These are phyloP conservation scores for Odontocerum albicorne DNA, from an alignment of 2,888 invertebrate genomes.

Conservation along the genomic window DNA sequence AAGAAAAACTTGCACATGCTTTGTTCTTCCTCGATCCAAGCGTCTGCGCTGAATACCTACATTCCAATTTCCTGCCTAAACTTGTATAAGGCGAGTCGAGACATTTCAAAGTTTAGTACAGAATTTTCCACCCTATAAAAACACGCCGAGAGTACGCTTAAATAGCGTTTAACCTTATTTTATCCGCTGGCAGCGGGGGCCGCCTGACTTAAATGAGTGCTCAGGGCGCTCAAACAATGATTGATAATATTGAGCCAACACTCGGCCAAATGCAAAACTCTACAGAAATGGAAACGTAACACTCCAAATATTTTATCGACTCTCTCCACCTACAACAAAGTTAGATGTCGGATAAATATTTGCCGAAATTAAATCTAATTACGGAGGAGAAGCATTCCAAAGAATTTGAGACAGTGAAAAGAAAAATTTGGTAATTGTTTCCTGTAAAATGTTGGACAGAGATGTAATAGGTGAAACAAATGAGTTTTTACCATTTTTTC, in stretches of 20 bases:
- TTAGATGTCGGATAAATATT: no score
- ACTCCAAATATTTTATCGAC: background rate
- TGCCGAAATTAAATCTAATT: no score
- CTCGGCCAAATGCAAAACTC: background rate
- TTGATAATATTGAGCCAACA: background rate
- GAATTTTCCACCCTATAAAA: background rate
- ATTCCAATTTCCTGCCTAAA: background rate
- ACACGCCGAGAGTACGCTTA: background rate
- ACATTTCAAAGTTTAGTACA: background rate
- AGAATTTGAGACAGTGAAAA: no score
- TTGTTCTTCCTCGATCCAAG: background rate
- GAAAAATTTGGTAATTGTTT: no score
- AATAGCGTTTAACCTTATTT: background rate
- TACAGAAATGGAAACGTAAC: background rate
- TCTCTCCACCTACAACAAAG: no score
- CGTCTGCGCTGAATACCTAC: background rate
- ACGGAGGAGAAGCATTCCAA: no score
- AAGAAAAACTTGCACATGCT: background rate
- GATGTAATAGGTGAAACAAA: no score
- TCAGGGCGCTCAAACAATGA: background rate
- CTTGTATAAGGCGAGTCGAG: background rate
- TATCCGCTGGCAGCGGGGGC: no score
- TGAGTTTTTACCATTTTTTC: no score
- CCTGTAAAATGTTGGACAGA: no score
- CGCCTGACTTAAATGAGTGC: background rate